Conservation (phyloP, 1,140 invertebrate species). For the Myzus persicae region DNA sequence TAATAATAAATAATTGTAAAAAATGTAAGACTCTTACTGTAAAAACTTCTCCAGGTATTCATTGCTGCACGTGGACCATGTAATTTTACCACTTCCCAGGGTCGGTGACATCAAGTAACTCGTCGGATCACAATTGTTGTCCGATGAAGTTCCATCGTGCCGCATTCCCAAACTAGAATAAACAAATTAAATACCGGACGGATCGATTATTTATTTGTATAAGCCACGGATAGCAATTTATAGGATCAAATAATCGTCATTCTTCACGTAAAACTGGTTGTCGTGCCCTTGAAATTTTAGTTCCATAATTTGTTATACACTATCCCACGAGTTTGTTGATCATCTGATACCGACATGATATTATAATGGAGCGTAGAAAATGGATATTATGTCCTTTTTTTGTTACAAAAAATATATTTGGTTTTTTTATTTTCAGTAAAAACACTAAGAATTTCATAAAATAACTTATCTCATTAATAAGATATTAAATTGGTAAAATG, state of each 20-base stretch:
- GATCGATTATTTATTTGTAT: neutral
- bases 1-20: neutral
- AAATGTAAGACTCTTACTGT: conserved; percentile 65
- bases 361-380: conserved; percentile 6
- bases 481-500: neutral
- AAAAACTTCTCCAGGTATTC: conserved; percentile 71
- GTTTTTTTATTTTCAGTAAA: neutral
- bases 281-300: neutral
- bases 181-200: neutral
- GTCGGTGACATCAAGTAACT: conserved; percentile 75
- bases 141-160: conserved; percentile 71
- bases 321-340: conserved; percentile 2
- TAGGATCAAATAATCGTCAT: neutral
- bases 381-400: neutral
- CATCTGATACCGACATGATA: neutral
- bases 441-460: neutral
- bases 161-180: conserved; percentile 71
- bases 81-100: conserved; percentile 73
- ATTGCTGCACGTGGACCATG: conserved; percentile 72
- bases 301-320: neutral
- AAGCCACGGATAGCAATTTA: neutral
- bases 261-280: neutral
- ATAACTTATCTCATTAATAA: neutral
- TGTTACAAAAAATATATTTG: neutral
- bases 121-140: conserved; percentile 72